phyloP scores from a whole-genome alignment of 92 coral and sea anemone species.

The Epizoanthus ramosus region DNA sequence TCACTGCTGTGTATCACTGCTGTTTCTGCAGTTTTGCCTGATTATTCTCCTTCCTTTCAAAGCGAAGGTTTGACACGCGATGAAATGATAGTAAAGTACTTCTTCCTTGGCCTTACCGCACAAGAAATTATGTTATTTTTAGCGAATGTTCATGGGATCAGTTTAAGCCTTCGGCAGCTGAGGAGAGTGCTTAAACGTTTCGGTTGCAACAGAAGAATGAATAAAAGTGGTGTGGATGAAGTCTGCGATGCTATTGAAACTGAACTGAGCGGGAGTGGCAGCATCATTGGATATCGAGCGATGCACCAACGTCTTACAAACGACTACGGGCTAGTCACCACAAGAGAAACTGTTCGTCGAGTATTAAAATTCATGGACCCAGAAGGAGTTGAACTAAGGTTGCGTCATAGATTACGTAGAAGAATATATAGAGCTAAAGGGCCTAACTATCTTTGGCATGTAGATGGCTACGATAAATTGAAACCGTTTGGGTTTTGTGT shows the following conservation, averaged over 20 bases:
- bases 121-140: conserved; percentile 36
- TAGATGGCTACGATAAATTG: conserved; percentile 61
- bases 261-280: conserved; percentile 52
- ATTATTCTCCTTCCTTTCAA: conserved; percentile 15
- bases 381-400: conserved; percentile 31
- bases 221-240: conserved; percentile 37
- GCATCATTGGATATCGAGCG: conserved; percentile 41
- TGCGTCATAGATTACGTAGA: conserved; percentile 22
- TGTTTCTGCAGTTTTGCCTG: conserved; percentile 28
- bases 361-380: conserved; percentile 29
- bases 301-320: conserved; percentile 38
- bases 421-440: conserved; percentile 32
- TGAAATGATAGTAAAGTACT: conserved; percentile 25
- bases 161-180: conserved; percentile 47
- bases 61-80: conserved; percentile 17
- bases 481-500: conserved; percentile 65
- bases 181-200: conserved; percentile 38
- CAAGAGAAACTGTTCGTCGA: conserved; percentile 36
- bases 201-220: conserved; percentile 39
- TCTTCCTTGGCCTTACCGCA: conserved; percentile 18
- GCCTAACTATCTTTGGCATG: conserved; percentile 53
- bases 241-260: conserved; percentile 43
- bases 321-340: conserved; percentile 31
- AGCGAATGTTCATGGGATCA: conserved; percentile 45
- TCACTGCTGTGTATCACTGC: conserved; percentile 13